These are phyloP conservation scores for Manacus vitellinus DNA, from an alignment of 2,113 vertebrate genomes.

Conservation along the genomic window DNA sequence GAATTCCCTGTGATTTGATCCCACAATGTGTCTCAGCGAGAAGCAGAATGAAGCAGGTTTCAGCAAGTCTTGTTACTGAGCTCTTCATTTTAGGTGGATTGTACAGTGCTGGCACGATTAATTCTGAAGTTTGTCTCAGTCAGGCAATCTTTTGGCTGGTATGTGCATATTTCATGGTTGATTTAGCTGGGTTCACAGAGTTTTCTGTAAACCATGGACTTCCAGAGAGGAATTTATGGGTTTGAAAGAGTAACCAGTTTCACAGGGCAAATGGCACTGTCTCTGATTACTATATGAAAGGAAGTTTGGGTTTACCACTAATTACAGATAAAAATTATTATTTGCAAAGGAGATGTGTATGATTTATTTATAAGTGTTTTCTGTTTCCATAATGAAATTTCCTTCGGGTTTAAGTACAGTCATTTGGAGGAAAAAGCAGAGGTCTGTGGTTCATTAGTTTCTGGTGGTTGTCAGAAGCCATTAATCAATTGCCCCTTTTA, in stretches of 20 bases:
- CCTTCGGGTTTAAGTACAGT: constrained; percentile 12
- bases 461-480: constrained; percentile 65
- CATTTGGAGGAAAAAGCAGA: constrained; percentile 23
- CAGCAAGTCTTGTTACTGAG: not conserved
- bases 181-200: not conserved
- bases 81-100: not conserved
- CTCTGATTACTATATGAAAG: constrained; percentile 17
- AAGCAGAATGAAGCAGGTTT: not conserved
- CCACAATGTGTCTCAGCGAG: rapidly evolving
- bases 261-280: not conserved
- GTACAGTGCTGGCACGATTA: not conserved
- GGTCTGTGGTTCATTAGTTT: constrained; percentile 62
- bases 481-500: constrained; percentile 58
- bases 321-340: constrained; percentile 62
- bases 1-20: not conserved
- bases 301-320: constrained; percentile 65
- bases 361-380: constrained; percentile 64
- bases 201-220: not conserved
- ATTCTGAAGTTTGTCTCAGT: not conserved
- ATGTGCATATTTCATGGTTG: not conserved
- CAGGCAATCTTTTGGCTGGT: not conserved
- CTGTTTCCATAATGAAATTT: constrained; percentile 68
- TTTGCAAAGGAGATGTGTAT: constrained; percentile 26
- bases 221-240: constrained; percentile 1
- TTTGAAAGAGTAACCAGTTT: constrained; percentile 21